These are phyloP conservation scores for Meriones unguiculatus DNA, from an alignment of 2,113 vertebrate species.

Conservation along the genomic window DNA sequence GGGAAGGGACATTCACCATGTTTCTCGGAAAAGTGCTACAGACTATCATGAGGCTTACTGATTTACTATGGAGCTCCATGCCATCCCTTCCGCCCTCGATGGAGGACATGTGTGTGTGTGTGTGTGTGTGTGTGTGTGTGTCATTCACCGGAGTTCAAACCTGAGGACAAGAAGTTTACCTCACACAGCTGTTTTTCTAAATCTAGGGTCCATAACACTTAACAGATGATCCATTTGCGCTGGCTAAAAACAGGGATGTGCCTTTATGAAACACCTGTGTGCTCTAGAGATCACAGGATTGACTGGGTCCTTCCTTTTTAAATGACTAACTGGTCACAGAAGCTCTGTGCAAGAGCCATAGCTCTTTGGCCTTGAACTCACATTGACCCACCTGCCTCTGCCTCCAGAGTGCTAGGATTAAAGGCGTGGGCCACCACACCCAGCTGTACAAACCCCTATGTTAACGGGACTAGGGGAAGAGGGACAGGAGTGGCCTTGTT, in stretches of 20 bases:
- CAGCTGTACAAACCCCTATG: neutral
- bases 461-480: neutral
- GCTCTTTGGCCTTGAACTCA: neutral
- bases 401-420: too few species aligned
- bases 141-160: neutral
- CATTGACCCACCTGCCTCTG: too few species aligned
- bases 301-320: neutral
- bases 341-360: neutral
- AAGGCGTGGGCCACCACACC: too few species aligned
- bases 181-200: neutral
- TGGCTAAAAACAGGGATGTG: neutral
- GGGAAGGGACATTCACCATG: constrained; percentile 43
- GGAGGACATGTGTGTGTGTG: neutral
- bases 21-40: constrained; percentile 54
- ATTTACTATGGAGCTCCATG: neutral
- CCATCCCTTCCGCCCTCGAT: neutral
- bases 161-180: neutral
- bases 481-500: neutral
- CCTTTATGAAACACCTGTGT: neutral
- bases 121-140: neutral
- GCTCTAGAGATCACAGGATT: neutral
- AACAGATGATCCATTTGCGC: neutral
- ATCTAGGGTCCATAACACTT: neutral
- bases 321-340: neutral
- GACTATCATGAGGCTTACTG: neutral